Conservation (phyloP, 2,797 vertebrate species). For the Myiotriccus ornatus region DNA sequence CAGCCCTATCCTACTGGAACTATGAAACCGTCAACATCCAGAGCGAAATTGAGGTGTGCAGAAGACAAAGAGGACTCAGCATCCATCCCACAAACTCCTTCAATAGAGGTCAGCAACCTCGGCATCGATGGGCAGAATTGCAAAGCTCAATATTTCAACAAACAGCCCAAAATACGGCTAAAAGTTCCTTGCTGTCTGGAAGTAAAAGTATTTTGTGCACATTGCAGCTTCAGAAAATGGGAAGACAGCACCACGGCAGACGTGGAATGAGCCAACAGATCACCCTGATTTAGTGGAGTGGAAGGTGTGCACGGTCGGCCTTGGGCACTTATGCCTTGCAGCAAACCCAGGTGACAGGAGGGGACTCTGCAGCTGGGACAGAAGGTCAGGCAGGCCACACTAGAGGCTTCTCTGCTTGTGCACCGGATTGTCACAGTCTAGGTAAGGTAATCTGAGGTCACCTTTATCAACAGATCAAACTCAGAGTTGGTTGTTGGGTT, state of each 20-base stretch:
- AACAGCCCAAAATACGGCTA: background rate
- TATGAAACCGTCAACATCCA: slow-evolving; percentile 57
- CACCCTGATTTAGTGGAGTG: background rate
- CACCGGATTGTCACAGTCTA: background rate
- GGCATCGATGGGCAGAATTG: background rate
- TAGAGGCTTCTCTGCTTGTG: background rate
- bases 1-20: slow-evolving; percentile 48
- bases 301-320: background rate
- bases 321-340: background rate
- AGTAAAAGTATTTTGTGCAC: background rate
- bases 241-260: background rate
- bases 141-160: slow-evolving; percentile 9
- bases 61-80: slow-evolving; percentile 45
- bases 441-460: background rate
- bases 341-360: background rate
- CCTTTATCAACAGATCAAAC: background rate
- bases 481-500: background rate
- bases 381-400: background rate
- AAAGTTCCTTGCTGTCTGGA: background rate
- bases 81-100: slow-evolving; percentile 21
- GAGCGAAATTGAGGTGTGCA: slow-evolving; percentile 52
- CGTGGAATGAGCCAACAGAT: background rate
- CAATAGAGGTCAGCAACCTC: slow-evolving; percentile 38
- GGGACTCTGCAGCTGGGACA: background rate
- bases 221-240: background rate